phyloP scores from a whole-genome alignment of 2,888 invertebrate genomes.

The Melangyna quadrimaculata region DNA sequence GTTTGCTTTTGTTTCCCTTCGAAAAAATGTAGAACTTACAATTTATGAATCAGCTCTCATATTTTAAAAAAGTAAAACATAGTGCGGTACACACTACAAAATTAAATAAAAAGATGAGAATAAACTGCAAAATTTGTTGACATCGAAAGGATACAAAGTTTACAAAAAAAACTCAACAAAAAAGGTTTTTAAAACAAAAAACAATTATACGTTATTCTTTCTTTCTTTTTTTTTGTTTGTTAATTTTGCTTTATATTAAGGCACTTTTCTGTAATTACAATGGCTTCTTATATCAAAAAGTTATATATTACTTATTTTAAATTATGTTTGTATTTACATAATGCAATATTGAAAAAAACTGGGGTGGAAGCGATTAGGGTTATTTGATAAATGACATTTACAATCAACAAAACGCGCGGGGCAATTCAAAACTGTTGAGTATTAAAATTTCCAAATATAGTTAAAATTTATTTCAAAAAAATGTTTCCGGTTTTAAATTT shows the following conservation, averaged over 20 bases:
- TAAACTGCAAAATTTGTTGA: slow-evolving; percentile 50
- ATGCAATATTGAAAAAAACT: neutral
- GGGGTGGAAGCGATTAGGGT: neutral
- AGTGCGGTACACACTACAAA: slow-evolving; percentile 52
- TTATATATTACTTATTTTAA: neutral
- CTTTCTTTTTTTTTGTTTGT: slow-evolving; percentile 61
- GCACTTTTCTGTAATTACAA: slow-evolving; percentile 31
- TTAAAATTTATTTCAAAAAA: too few relatives aligned
- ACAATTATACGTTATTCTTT: slow-evolving; percentile 32
- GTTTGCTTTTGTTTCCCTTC: slow-evolving; percentile 64
- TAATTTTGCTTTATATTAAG: slow-evolving; percentile 17
- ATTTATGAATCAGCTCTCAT: slow-evolving; percentile 66
- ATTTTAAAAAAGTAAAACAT: slow-evolving; percentile 24
- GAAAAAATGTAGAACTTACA: slow-evolving; percentile 68
- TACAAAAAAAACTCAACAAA: slow-evolving; percentile 33
- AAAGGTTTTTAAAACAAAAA: slow-evolving; percentile 53
- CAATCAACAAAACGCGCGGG: too few relatives aligned
- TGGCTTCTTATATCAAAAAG: neutral
- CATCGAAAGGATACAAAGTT: slow-evolving; percentile 47
- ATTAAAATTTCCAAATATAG: too few relatives aligned
- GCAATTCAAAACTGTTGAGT: too few relatives aligned
- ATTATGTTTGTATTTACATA: too few relatives aligned
- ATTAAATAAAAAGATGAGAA: slow-evolving; percentile 35
- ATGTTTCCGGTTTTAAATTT: too few relatives aligned
- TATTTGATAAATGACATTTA: too few relatives aligned